A percentile compares a stretch with the other conserved stretches of the same genome.
These are phyloP conservation scores for Parnassius apollo DNA, from an alignment of 2,888 invertebrate genomes.

Conservation along the genomic window DNA sequence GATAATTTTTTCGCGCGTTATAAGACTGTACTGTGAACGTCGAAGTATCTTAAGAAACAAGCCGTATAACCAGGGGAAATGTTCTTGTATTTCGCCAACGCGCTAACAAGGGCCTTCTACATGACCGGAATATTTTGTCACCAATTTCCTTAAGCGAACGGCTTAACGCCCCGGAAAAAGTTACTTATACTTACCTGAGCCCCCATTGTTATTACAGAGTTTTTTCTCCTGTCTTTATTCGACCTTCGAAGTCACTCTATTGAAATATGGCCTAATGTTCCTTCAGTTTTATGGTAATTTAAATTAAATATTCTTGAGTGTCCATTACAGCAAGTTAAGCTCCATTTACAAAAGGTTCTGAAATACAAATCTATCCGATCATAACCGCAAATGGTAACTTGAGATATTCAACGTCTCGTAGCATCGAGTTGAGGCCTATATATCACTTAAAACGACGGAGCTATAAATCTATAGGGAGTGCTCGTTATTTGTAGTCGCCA, in stretches of 20 bases:
- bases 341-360: not conserved
- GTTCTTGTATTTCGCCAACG: constrained; percentile 64
- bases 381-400: constrained; percentile 54
- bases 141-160: constrained; percentile 71
- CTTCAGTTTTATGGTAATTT: too few relatives aligned
- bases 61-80: constrained; percentile 61
- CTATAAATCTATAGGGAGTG: constrained; percentile 74
- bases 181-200: constrained; percentile 68
- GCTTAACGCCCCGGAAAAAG: constrained; percentile 68
- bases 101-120: constrained; percentile 72
- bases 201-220: constrained; percentile 35
- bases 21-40: constrained; percentile 55
- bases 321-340: too few relatives aligned
- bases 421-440: constrained; percentile 54
- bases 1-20: not conserved
- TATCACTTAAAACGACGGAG: constrained; percentile 77
- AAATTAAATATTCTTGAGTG: not conserved
- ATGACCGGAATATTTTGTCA: constrained; percentile 78
- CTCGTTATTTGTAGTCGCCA: constrained; percentile 79
- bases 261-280: too few relatives aligned
- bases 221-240: not conserved
- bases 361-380: constrained; percentile 1
- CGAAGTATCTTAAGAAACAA: constrained; percentile 55
- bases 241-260: not conserved
- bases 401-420: constrained; percentile 58